Evolutionary conservation across 2,888 invertebrate species (phyloP).

Genomic region (Plebejus argus): DNA sequence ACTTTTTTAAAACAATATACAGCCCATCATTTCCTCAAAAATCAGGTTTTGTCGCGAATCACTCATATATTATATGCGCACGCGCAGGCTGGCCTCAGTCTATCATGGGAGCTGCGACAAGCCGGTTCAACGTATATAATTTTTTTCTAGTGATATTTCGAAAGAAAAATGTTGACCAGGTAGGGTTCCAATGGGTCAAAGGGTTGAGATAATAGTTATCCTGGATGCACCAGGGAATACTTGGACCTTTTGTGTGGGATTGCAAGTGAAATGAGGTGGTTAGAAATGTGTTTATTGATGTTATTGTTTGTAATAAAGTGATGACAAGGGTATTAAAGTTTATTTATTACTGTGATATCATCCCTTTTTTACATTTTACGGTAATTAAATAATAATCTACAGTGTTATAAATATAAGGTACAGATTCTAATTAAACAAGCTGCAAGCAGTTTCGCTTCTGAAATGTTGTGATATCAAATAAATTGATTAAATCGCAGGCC

Average conservation of each 20-base stretch:
- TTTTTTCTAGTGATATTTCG: constrained; percentile 44
- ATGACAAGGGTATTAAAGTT: background rate
- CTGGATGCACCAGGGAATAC: background rate
- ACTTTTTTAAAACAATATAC: background rate
- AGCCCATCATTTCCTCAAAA: background rate
- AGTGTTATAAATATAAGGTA: too few species aligned
- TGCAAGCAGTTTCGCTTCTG: too few species aligned
- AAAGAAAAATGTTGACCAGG: background rate
- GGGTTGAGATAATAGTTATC: background rate
- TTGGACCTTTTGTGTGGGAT: background rate
- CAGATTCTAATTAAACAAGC: too few species aligned
- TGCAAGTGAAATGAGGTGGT: background rate
- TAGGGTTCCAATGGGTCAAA: background rate
- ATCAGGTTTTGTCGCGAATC: background rate
- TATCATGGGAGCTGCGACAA: constrained; percentile 56
- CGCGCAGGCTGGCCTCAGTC: background rate
- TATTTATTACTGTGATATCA: background rate
- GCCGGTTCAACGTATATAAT: constrained; percentile 50
- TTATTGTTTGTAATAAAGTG: background rate
- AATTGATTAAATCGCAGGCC: too few species aligned
- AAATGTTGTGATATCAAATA: too few species aligned
- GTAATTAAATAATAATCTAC: too few species aligned
- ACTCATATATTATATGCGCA: constrained; percentile 2
- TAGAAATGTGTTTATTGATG: background rate
- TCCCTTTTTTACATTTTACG: too few species aligned